Percentiles rank a stretch among this genome's conserved stretches.
These are phyloP conservation scores for Megalurothrips usitatus DNA, from an alignment of 2,888 invertebrate species.

Conservation along the genomic window DNA sequence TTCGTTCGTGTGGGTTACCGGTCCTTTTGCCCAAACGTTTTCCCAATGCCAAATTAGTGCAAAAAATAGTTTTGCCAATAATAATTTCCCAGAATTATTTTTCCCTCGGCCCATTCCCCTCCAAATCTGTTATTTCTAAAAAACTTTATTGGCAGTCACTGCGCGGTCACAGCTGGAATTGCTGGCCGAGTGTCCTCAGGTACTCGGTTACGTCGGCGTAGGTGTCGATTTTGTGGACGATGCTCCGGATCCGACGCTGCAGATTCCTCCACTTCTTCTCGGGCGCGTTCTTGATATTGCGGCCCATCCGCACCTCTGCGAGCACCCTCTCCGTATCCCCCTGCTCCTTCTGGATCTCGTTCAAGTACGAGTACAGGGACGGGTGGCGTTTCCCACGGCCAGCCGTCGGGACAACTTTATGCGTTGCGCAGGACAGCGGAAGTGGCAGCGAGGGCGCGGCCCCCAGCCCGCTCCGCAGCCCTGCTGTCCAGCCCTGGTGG, in stretches of 20 bases:
- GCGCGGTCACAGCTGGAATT: not conserved
- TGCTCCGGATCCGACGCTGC: not conserved
- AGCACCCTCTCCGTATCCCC: no score
- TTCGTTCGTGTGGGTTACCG: no score
- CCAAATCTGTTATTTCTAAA: not conserved
- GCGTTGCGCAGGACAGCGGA: no score
- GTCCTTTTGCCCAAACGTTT: not conserved
- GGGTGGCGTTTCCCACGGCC: not conserved
- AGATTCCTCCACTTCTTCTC: not conserved
- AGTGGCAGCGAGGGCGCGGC: no score
- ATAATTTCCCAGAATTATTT: not conserved
- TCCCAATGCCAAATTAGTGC: not conserved
- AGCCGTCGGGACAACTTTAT: not conserved
- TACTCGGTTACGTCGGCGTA: not conserved
- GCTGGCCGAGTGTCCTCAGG: not conserved
- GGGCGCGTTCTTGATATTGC: not conserved
- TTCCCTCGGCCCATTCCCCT: not conserved
- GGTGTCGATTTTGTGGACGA: not conserved
- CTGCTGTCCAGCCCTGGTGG: no score
- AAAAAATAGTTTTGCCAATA: not conserved
- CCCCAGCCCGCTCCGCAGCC: no score
- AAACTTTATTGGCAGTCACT: no score
- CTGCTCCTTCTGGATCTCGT: conserved; percentile 22
- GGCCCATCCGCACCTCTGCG: no score
- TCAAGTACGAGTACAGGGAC: not conserved